phyloP scores from a whole-genome alignment of 1,140 invertebrate genomes.

The Sweltsa coloradensis region DNA sequence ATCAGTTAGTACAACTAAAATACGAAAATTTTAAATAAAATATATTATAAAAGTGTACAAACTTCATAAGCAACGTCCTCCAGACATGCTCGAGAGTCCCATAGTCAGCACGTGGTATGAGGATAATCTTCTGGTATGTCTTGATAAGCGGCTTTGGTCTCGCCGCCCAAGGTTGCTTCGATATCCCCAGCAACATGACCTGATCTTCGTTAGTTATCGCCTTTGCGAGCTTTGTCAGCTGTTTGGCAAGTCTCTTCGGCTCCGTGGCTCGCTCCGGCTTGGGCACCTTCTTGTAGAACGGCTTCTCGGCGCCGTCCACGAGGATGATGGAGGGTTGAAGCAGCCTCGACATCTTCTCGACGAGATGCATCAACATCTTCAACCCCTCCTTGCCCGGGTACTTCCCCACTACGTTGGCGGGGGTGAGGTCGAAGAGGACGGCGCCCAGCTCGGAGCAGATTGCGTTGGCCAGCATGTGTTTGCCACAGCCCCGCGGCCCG shows the following conservation, averaged over 20 bases:
- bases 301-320: constrained; percentile 47
- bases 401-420: constrained; percentile 34
- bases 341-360: constrained; percentile 27
- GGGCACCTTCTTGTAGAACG: constrained; percentile 50
- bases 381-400: constrained; percentile 43
- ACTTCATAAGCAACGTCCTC: too few relatives aligned
- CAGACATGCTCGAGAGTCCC: too few relatives aligned
- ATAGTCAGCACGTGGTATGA: background rate
- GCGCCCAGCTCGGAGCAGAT: constrained; percentile 45
- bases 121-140: background rate
- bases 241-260: constrained; percentile 50
- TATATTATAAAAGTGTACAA: too few relatives aligned
- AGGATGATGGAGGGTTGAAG: constrained; percentile 47
- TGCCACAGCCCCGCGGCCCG: constrained; percentile 41
- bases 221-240: constrained; percentile 53
- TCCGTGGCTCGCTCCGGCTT: constrained; percentile 37
- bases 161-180: constrained; percentile 44
- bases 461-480: constrained; percentile 42
- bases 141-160: constrained; percentile 16
- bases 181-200: constrained; percentile 50
- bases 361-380: constrained; percentile 43
- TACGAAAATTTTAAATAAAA: too few relatives aligned
- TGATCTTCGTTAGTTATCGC: constrained; percentile 43
- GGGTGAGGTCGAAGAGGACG: constrained; percentile 47
- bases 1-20: too few relatives aligned